These are phyloP conservation scores for Oryzias javanicus DNA, from an alignment of 2,113 vertebrate genomes.

Conservation along the genomic window DNA sequence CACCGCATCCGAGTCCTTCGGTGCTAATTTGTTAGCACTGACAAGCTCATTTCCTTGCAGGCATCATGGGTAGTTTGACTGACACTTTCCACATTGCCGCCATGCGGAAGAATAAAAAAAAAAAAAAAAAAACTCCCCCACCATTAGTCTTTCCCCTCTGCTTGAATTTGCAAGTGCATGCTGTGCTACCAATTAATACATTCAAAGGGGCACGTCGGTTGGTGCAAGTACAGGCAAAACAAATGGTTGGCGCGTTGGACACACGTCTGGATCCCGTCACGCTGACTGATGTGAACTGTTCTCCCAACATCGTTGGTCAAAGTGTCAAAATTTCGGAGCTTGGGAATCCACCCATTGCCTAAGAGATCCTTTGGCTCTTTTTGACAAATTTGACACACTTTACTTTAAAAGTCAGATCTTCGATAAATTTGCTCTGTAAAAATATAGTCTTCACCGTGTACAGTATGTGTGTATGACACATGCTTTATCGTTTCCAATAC, in stretches of 20 bases:
- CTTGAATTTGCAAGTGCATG: slow-evolving; percentile 41
- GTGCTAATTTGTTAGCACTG: slow-evolving; percentile 56
- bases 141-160: slow-evolving; percentile 39
- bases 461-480: too few species aligned
- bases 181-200: slow-evolving; percentile 58
- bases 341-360: slow-evolving; percentile 31
- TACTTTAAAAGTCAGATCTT: slow-evolving; percentile 21
- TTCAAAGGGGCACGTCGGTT: slow-evolving; percentile 43
- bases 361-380: neutral
- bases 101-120: slow-evolving; percentile 16
- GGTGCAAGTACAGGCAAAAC: slow-evolving; percentile 41
- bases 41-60: slow-evolving; percentile 49
- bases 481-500: too few species aligned
- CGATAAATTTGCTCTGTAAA: slow-evolving; percentile 40
- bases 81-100: slow-evolving; percentile 43
- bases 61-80: slow-evolving; percentile 51
- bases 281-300: slow-evolving; percentile 61
- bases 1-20: slow-evolving; percentile 18
- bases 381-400: neutral
- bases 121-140: neutral
- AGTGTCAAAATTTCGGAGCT: slow-evolving; percentile 63
- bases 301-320: slow-evolving; percentile 60
- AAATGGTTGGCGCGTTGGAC: slow-evolving; percentile 50
- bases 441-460: too few species aligned
- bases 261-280: slow-evolving; percentile 53